A percentile compares a stretch with the other conserved stretches of the same genome.
These are phyloP conservation scores for Onychostoma macrolepis DNA, from an alignment of 2,113 vertebrate genomes.

Conservation along the genomic window DNA sequence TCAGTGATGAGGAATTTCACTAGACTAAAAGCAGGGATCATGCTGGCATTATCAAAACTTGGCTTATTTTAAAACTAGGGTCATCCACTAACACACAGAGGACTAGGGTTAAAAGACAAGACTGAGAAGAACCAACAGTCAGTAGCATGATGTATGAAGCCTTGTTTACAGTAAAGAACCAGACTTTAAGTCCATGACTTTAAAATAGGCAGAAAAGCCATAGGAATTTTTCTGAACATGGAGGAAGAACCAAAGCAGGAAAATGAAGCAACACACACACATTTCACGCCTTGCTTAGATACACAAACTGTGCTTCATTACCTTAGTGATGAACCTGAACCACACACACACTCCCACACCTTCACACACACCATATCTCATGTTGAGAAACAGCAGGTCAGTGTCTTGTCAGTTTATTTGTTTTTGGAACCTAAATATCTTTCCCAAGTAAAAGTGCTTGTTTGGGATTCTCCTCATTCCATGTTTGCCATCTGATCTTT, in stretches of 20 bases:
- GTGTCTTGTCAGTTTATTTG: slow-evolving; percentile 17
- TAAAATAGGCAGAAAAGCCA: background rate
- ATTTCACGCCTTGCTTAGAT: slow-evolving; percentile 26
- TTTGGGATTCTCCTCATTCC: slow-evolving; percentile 25
- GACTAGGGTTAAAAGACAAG: background rate
- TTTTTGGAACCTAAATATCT: slow-evolving; percentile 3
- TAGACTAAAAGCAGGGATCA: slow-evolving; percentile 13
- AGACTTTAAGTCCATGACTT: background rate
- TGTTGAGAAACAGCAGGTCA: slow-evolving; percentile 31
- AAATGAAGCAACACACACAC: slow-evolving; percentile 12
- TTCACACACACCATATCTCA: slow-evolving; percentile 17
- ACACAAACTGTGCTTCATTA: slow-evolving; percentile 36
- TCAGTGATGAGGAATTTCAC: background rate
- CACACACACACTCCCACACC: slow-evolving; percentile 21
- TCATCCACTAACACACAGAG: background rate
- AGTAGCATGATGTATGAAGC: background rate
- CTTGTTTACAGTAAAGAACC: background rate
- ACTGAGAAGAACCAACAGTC: background rate
- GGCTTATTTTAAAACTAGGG: background rate
- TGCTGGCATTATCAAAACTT: background rate
- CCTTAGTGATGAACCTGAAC: slow-evolving; percentile 25
- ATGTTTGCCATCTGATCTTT: slow-evolving; percentile 18
- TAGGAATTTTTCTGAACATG: slow-evolving; percentile 7
- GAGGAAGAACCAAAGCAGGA: slow-evolving; percentile 12
- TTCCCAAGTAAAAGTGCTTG: slow-evolving; percentile 2